Conservation (phyloP, 2,888 invertebrate genomes). For the Lepidocyrtoides sp. region DNA sequence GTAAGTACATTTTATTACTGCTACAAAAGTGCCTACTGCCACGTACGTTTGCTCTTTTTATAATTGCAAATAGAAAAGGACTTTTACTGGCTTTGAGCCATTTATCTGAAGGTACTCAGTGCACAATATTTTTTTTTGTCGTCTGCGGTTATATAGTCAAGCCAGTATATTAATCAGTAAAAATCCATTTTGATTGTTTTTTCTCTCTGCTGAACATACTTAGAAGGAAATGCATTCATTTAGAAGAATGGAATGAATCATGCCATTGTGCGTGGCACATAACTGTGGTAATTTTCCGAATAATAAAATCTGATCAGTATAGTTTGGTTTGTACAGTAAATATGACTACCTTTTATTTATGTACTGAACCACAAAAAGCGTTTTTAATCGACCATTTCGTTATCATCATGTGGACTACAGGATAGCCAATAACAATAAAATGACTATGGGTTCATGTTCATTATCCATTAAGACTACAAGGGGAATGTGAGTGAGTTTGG, state of each 20-base stretch:
- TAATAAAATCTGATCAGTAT: background rate
- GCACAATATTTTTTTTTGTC: background rate
- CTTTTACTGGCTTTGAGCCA: background rate
- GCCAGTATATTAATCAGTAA: background rate
- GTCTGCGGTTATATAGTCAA: background rate
- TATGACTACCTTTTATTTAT: background rate
- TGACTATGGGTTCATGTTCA: background rate
- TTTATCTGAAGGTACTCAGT: background rate
- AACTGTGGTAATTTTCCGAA: background rate
- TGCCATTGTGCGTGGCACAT: too few species aligned
- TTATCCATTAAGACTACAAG: background rate
- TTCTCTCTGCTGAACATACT: background rate
- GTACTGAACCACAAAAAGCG: background rate
- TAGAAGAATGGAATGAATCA: background rate
- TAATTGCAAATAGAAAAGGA: conserved; percentile 11
- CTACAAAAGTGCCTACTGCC: background rate
- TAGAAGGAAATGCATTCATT: background rate
- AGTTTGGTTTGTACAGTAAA: background rate
- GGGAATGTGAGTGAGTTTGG: background rate
- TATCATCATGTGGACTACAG: background rate
- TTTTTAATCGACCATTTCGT: background rate
- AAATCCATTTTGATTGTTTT: conserved; percentile 4
- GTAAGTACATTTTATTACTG: conserved; percentile 21
- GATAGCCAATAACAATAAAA: background rate
- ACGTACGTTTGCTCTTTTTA: background rate